A percentile compares a stretch with the other conserved stretches of the same genome.
These are phyloP conservation scores for Anagyrus pseudococci DNA, from an alignment of 2,888 invertebrate genomes.

Conservation along the genomic window DNA sequence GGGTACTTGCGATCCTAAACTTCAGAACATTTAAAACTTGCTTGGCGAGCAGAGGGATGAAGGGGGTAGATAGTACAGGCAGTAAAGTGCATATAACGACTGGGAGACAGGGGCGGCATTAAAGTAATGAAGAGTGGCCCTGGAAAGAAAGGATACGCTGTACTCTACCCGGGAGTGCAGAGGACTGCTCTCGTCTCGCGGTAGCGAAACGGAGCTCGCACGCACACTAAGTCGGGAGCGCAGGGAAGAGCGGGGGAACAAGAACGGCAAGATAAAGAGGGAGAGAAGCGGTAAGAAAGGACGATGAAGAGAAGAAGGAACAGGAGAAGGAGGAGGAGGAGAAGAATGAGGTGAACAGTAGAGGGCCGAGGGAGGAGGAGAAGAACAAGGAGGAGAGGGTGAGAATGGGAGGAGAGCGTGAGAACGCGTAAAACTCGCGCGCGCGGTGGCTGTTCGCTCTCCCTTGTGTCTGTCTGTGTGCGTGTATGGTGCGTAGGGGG, in stretches of 20 bases:
- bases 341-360: constrained; percentile 19
- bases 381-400: constrained; percentile 32
- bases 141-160: no score
- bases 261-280: neutral
- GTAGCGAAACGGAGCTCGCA: neutral
- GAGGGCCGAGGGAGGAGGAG: constrained; percentile 25
- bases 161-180: no score
- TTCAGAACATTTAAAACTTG: no score
- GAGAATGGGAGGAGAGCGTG: constrained; percentile 52
- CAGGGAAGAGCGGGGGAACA: neutral
- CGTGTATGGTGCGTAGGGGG: neutral
- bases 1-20: no score
- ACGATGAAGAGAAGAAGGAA: constrained; percentile 13
- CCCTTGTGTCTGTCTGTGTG: neutral
- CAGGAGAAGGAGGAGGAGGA: constrained; percentile 22
- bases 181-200: neutral
- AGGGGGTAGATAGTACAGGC: no score
- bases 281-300: neutral
- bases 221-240: no score
- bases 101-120: no score
- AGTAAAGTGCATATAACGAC: no score
- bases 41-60: no score
- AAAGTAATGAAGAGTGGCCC: no score
- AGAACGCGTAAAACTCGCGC: constrained; percentile 49
- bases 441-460: constrained; percentile 12